These are phyloP conservation scores for Phengaris arion DNA, from an alignment of 2,888 invertebrate genomes.

Conservation along the genomic window DNA sequence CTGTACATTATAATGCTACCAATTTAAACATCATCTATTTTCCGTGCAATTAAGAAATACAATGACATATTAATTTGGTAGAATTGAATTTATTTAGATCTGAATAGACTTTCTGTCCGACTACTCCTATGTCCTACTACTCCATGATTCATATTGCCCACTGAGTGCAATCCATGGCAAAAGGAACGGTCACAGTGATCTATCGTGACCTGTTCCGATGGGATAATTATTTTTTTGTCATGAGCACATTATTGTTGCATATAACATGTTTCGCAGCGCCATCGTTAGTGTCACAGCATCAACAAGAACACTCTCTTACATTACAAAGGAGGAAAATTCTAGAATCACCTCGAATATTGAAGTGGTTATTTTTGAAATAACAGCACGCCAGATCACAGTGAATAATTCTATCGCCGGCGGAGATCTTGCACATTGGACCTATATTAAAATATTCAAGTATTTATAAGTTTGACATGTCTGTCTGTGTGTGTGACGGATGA, in stretches of 20 bases:
- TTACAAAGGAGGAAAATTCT: background rate
- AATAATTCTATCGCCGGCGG: background rate
- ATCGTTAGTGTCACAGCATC: constrained; percentile 3
- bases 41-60: too few relatives aligned
- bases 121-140: too few relatives aligned
- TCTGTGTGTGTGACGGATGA: too few relatives aligned
- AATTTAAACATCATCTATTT: too few relatives aligned
- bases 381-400: background rate
- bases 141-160: too few relatives aligned
- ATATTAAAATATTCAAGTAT: background rate
- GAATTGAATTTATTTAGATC: too few relatives aligned
- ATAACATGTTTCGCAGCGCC: background rate
- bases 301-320: background rate
- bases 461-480: too few relatives aligned
- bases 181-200: background rate
- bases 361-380: background rate
- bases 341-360: background rate
- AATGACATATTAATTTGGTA: too few relatives aligned
- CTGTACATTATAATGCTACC: too few relatives aligned
- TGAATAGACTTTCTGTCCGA: too few relatives aligned
- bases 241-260: background rate
- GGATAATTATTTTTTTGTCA: background rate
- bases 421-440: background rate
- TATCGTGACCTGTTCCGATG: background rate
- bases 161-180: background rate